Evolutionary conservation across 2,888 invertebrate genomes (phyloP).

Genomic region (Epinotia nisella): DNA sequence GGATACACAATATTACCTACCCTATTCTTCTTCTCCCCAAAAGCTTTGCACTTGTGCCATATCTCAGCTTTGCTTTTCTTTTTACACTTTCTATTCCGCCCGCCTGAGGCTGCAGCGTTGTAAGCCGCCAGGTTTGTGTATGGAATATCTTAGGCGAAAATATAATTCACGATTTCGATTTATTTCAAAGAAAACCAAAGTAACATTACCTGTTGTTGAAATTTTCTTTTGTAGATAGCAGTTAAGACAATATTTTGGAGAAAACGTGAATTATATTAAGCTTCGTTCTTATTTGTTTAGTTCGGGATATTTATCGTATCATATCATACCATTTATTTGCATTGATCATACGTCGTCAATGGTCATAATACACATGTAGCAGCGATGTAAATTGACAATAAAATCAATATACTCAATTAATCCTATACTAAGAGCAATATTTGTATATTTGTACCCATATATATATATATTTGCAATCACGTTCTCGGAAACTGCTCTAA

Average conservation of each 20-base stretch:
- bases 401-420: no score
- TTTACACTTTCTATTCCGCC: conserved; percentile 42
- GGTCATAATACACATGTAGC: no score
- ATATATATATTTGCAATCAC: no score
- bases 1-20: neutral
- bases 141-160: conserved; percentile 33
- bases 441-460: no score
- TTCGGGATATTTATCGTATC: no score
- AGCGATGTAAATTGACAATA: no score
- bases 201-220: neutral
- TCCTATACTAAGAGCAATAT: no score
- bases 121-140: conserved; percentile 24
- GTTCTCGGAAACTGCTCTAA: no score
- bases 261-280: no score
- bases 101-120: conserved; percentile 20
- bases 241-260: neutral
- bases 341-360: no score
- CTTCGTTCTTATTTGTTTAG: no score
- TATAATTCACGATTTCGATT: conserved; percentile 31
- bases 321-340: no score
- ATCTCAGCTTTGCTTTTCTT: conserved; percentile 33
- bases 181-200: conserved; percentile 12
- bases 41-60: conserved; percentile 17
- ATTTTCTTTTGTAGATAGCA: neutral
- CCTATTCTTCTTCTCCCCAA: neutral